These are phyloP conservation scores for Meiosimyza decipiens DNA, from an alignment of 2,888 invertebrate species.

Conservation along the genomic window DNA sequence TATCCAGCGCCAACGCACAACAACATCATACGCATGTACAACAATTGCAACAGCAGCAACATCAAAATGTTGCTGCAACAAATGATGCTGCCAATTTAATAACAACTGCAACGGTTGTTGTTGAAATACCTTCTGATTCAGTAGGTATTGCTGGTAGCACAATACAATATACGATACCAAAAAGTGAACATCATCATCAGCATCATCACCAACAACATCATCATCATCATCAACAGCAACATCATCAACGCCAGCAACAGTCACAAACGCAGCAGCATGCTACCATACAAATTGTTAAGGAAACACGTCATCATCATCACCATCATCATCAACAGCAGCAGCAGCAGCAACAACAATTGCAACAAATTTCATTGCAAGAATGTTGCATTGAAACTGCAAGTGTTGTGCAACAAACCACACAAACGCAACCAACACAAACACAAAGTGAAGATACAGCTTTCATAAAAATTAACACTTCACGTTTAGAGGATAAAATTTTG, in stretches of 20 bases:
- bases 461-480: constrained; percentile 59
- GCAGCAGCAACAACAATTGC: constrained; percentile 42
- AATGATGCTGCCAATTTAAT: constrained; percentile 49
- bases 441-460: constrained; percentile 49
- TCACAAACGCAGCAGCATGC: constrained; percentile 46
- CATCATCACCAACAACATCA: constrained; percentile 40
- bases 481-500: constrained; percentile 58
- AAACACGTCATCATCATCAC: constrained; percentile 24
- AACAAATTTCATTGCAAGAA: constrained; percentile 47
- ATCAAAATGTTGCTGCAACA: constrained; percentile 40
- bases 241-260: constrained; percentile 47
- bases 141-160: constrained; percentile 59
- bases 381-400: constrained; percentile 46
- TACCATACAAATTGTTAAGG: constrained; percentile 63
- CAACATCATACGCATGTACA: constrained; percentile 26
- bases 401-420: constrained; percentile 45
- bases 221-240: constrained; percentile 22
- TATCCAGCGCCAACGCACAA: constrained; percentile 36
- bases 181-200: constrained; percentile 43
- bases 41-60: constrained; percentile 33
- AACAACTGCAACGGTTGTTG: constrained; percentile 62
- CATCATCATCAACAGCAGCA: constrained; percentile 36
- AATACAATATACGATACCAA: constrained; percentile 62
- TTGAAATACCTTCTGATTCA: constrained; percentile 62
- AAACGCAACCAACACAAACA: constrained; percentile 42